These are phyloP conservation scores for Dascillus cervinus DNA, from an alignment of 2,888 invertebrate genomes.

Conservation along the genomic window DNA sequence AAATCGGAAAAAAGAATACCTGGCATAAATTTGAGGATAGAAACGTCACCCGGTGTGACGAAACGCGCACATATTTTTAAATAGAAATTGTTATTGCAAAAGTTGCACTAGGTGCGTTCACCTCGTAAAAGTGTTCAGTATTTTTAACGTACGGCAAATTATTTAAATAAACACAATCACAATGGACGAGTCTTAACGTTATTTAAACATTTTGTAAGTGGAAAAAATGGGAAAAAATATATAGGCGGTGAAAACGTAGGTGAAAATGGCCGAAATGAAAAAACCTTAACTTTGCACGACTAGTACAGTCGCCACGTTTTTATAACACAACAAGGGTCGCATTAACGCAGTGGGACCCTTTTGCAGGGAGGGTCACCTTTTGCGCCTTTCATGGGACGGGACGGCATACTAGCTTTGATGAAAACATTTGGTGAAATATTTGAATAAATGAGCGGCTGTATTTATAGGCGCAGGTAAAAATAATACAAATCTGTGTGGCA, in stretches of 20 bases:
- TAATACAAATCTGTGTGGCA: too few species aligned
- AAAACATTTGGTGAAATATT: too few species aligned
- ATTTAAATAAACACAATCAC: slow-evolving; percentile 3
- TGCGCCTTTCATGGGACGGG: too few species aligned
- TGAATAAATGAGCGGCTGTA: too few species aligned
- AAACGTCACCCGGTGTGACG: slow-evolving; percentile 20
- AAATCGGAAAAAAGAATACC: too few species aligned
- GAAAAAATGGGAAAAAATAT: too few species aligned
- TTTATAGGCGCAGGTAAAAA: too few species aligned
- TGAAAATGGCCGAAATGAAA: neutral
- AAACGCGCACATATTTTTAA: slow-evolving; percentile 32
- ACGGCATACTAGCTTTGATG: too few species aligned
- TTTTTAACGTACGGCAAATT: slow-evolving; percentile 16
- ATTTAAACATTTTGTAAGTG: too few species aligned
- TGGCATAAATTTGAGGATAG: too few species aligned
- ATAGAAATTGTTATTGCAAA: slow-evolving; percentile 37
- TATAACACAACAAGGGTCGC: slow-evolving; percentile 19
- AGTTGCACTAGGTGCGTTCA: slow-evolving; percentile 26
- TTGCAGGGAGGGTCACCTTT: too few species aligned
- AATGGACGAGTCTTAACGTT: too few species aligned
- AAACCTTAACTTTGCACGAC: neutral
- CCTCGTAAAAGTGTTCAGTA: slow-evolving; percentile 21
- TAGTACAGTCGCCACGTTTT: slow-evolving; percentile 6
- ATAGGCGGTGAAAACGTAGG: slow-evolving; percentile 3
- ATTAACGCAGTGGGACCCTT: slow-evolving; percentile 16